Conservation (phyloP, 2,797 vertebrate species). For the Oryzias sinensis region DNA sequence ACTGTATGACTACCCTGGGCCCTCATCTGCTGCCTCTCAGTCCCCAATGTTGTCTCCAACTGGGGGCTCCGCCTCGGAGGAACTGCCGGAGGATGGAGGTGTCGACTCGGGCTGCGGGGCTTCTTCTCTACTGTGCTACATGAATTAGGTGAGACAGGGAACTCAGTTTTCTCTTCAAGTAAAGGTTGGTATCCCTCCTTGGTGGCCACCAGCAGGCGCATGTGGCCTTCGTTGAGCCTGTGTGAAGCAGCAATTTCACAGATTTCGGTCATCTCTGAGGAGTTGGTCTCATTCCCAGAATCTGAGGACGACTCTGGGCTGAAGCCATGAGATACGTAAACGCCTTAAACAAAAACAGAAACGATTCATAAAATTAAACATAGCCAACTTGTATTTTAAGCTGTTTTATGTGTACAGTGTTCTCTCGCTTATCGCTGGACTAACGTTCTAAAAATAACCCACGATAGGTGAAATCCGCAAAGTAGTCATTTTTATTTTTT, state of each 20-base stretch:
- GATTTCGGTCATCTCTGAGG: conserved; percentile 98
- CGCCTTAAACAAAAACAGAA: conserved; percentile 79
- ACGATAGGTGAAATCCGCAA: no score
- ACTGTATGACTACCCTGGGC: conserved; percentile 84
- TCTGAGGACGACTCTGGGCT: conserved; percentile 97
- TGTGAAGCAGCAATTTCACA: conserved; percentile 90
- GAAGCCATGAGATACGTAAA: conserved; percentile 91
- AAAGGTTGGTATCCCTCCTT: conserved; percentile 91
- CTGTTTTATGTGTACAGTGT: no score
- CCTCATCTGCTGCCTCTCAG: conserved; percentile 79
- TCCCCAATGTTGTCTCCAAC: conserved; percentile 80
- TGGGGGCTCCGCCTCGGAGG: conserved; percentile 89
- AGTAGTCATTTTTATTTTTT: no score
- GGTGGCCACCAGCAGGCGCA: conserved; percentile 90
- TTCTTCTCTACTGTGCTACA: conserved; percentile 78
- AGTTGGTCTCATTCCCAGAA: conserved; percentile 99
- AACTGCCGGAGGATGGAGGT: conserved; percentile 84
- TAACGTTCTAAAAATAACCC: no score
- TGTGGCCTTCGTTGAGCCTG: conserved; percentile 88
- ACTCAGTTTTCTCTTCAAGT: conserved; percentile 92
- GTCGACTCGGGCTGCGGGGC: conserved; percentile 71
- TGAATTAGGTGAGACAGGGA: conserved; percentile 81
- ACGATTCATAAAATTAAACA: conserved; percentile 49
- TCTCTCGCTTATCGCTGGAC: no score
- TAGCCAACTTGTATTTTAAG: conserved; percentile 1